Percentiles rank a stretch among this genome's conserved stretches.
Evolutionary conservation across 2,888 invertebrate genomes (phyloP).

Genomic region (Choristoneura rosaceana): DNA sequence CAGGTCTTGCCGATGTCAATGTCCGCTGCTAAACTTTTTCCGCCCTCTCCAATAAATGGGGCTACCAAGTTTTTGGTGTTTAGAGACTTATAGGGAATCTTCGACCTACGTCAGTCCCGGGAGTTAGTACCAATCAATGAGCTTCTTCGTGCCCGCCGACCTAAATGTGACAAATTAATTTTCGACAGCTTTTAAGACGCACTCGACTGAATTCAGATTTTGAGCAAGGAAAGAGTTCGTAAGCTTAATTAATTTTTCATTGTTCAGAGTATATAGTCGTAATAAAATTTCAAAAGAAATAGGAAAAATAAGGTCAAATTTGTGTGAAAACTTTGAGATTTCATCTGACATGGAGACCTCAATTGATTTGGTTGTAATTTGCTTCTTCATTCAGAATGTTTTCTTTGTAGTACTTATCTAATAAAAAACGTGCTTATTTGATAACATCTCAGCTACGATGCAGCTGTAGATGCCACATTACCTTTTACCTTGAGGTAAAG

Average conservation of each 20-base stretch:
- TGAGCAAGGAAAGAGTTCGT: not conserved
- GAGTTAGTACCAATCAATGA: constrained; percentile 5
- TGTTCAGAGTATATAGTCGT: not conserved
- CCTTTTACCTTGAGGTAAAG: not conserved
- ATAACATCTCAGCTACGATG: not conserved
- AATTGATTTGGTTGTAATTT: not conserved
- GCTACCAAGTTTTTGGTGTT: constrained; percentile 29
- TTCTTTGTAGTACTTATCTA: not conserved
- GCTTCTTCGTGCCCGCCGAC: constrained; percentile 14
- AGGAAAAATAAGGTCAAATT: not conserved
- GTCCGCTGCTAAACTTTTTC: constrained; percentile 23
- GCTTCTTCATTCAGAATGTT: not conserved
- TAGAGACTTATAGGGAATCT: constrained; percentile 11
- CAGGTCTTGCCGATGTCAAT: constrained; percentile 32
- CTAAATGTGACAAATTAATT: constrained; percentile 25
- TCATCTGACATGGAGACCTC: not conserved
- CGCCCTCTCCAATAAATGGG: constrained; percentile 18
- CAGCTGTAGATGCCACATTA: not conserved
- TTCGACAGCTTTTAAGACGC: constrained; percentile 3
- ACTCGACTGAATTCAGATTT: not conserved
- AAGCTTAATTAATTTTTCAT: not conserved
- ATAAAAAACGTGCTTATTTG: not conserved
- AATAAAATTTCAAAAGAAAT: not conserved
- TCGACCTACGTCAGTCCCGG: constrained; percentile 19
- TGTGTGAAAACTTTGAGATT: not conserved